These are phyloP conservation scores for Percopsis omiscomaycus DNA, from an alignment of 2,797 vertebrate genomes.

Conservation along the genomic window DNA sequence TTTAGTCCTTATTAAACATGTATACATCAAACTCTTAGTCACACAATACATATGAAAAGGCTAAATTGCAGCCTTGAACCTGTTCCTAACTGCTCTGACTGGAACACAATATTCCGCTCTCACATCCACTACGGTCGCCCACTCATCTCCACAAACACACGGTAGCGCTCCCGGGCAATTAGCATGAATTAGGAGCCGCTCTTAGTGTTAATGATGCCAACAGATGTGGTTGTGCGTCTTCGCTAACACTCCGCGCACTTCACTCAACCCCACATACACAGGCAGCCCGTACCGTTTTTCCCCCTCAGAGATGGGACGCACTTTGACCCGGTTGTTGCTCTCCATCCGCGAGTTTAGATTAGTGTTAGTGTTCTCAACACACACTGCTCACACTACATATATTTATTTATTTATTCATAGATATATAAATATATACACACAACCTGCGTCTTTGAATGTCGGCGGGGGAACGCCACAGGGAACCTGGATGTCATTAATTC, in stretches of 20 bases:
- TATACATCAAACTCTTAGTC: too few species aligned
- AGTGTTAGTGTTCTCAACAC: too few species aligned
- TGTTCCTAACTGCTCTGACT: too few species aligned
- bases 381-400: constrained; percentile 7
- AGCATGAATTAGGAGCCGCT: constrained; percentile 63
- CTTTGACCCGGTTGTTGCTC: too few species aligned
- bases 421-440: neutral
- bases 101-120: too few species aligned
- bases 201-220: constrained; percentile 68
- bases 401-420: constrained; percentile 10
- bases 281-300: neutral
- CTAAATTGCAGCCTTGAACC: too few species aligned
- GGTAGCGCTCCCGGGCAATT: constrained; percentile 55
- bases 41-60: too few species aligned
- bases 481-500: constrained; percentile 10
- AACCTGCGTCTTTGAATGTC: constrained; percentile 63
- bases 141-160: constrained; percentile 34
- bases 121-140: neutral
- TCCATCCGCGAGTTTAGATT: too few species aligned
- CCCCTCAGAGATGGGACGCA: too few species aligned
- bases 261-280: constrained; percentile 12
- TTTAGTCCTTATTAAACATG: too few species aligned
- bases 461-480: constrained; percentile 43
- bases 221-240: constrained; percentile 54
- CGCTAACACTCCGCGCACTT: constrained; percentile 28